These are phyloP conservation scores for Apotomis turbidana DNA, from an alignment of 2,888 invertebrate species.

Conservation along the genomic window DNA sequence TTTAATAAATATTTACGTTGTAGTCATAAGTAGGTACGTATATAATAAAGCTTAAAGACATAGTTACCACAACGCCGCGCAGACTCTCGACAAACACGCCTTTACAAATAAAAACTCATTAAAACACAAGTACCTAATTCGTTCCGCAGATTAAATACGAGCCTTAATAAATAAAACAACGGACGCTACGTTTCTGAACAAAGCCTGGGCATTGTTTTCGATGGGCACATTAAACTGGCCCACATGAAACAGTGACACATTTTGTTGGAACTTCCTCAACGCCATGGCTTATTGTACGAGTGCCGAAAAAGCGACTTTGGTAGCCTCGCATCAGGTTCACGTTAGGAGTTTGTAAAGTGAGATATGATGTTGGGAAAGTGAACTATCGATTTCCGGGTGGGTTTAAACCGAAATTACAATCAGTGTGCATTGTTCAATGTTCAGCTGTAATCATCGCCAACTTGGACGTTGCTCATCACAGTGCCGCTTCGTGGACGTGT, in stretches of 20 bases:
- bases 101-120: conserved; percentile 42
- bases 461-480: conserved; percentile 29
- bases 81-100: conserved; percentile 30
- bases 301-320: background rate
- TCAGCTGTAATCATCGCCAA: conserved; percentile 31
- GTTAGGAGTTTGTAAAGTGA: background rate
- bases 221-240: conserved; percentile 39
- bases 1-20: too few species aligned
- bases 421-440: conserved; percentile 36
- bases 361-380: conserved; percentile 13
- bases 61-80: conserved; percentile 7
- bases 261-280: conserved; percentile 9
- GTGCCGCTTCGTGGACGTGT: conserved; percentile 2
- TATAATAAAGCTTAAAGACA: conserved; percentile 14
- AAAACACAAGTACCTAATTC: conserved; percentile 38
- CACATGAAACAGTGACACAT: conserved; percentile 37
- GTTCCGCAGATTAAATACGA: conserved; percentile 35
- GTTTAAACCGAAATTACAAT: conserved; percentile 39
- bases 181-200: conserved; percentile 34
- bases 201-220: conserved; percentile 38
- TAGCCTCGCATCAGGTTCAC: background rate
- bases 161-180: conserved; percentile 41
- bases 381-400: conserved; percentile 5
- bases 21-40: too few species aligned
- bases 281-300: background rate